Conservation (phyloP, 1,140 invertebrate species). For the Rhizoglyphus robini region DNA sequence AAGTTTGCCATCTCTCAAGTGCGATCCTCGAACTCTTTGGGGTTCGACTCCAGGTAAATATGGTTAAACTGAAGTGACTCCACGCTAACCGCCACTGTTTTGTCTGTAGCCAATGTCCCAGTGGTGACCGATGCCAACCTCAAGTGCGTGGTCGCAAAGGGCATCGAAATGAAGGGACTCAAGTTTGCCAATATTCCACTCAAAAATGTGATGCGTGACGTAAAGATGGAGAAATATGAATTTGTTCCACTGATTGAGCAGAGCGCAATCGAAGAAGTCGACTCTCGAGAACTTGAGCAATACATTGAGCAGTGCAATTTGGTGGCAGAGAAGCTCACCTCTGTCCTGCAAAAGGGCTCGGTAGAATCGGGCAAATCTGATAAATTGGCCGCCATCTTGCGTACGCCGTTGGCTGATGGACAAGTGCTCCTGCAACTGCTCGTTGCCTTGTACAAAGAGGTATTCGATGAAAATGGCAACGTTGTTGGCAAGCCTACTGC, state of each 20-base stretch:
- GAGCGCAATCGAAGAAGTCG: slow-evolving; percentile 13
- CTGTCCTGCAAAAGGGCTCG: not conserved
- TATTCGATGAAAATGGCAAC: slow-evolving; percentile 16
- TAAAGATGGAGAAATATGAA: slow-evolving; percentile 20
- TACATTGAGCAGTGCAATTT: slow-evolving; percentile 16
- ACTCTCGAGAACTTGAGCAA: not conserved
- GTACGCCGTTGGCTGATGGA: not conserved
- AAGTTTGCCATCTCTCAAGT: slow-evolving; percentile 9
- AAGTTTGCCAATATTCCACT: slow-evolving; percentile 20
- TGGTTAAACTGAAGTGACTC: too few species aligned
- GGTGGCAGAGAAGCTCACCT: not conserved
- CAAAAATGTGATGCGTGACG: slow-evolving; percentile 19
- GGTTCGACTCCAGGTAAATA: not conserved
- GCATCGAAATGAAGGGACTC: slow-evolving; percentile 13
- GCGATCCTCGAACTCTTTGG: slow-evolving; percentile 4
- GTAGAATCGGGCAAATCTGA: not conserved
- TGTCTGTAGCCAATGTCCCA: not conserved
- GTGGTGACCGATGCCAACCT: slow-evolving; percentile 4
- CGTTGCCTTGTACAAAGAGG: not conserved
- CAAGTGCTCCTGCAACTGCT: not conserved
- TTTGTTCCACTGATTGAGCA: slow-evolving; percentile 10
- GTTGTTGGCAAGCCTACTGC: not conserved
- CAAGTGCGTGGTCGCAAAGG: not conserved
- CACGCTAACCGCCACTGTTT: not conserved
- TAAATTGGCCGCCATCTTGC: not conserved